Evolutionary conservation across 2,797 vertebrate genomes (phyloP).

Genomic region (Gastrophryne carolinensis): DNA sequence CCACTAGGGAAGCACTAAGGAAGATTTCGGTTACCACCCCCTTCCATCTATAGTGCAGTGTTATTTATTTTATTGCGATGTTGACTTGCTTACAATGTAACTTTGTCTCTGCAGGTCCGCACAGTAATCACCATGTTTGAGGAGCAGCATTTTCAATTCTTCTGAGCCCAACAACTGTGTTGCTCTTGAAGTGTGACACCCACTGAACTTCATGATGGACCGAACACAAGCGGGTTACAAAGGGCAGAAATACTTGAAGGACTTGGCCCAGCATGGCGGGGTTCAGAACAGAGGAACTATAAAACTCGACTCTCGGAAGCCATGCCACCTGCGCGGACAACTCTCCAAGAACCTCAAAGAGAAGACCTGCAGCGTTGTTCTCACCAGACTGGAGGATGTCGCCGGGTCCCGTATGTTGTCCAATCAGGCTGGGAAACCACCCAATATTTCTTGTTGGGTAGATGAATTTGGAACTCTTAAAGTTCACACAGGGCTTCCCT

Average conservation of each 20-base stretch:
- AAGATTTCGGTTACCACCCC: too few species aligned
- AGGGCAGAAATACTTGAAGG: conserved; percentile 60
- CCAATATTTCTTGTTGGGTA: conserved; percentile 60
- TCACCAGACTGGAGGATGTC: conserved; percentile 88
- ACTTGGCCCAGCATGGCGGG: conserved; percentile 53
- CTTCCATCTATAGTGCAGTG: too few species aligned
- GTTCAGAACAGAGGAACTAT: conserved; percentile 56
- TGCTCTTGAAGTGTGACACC: conserved; percentile 46
- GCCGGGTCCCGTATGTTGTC: conserved; percentile 64
- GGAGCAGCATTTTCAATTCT: conserved; percentile 6
- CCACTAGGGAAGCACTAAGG: too few species aligned
- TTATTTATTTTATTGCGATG: too few species aligned
- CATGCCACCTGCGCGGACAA: conserved; percentile 81
- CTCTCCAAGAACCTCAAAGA: conserved; percentile 70
- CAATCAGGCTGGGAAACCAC: conserved; percentile 60
- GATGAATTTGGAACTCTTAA: conserved; percentile 61
- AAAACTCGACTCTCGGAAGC: conserved; percentile 71
- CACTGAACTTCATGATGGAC: conserved; percentile 67
- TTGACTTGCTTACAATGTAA: too few species aligned
- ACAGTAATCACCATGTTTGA: neutral
- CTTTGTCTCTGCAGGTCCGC: conserved; percentile 31
- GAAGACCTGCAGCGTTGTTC: conserved; percentile 87
- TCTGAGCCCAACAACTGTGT: conserved; percentile 2
- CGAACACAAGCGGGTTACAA: conserved; percentile 53
- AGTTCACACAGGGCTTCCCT: conserved; percentile 55